Base-by-base conservation (phyloP, 2,888 invertebrate species). In the Periphyllus acericola region DNA sequence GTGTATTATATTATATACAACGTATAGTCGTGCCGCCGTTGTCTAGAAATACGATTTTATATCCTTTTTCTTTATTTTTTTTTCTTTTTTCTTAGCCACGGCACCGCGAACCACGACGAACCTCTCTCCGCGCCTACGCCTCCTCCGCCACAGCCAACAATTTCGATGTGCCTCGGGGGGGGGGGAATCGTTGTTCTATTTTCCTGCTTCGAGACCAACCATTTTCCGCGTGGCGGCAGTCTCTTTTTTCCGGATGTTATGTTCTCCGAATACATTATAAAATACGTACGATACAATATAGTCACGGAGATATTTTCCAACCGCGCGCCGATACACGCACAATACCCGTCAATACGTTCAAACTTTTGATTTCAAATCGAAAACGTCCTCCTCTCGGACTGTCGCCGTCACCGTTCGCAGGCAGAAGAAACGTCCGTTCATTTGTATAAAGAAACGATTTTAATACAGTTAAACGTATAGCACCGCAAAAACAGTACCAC, bases 91-190 rank as follows among this genome's bases (percentile, higher is more conserved):
- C 78, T 85, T 68, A 34, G 60, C 25, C 19, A 60, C 25, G 78
- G 78, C 60, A 85, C 78, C 60, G 32, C 68, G 78, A 84, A 78
- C 84, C 60, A 66, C 84, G 84, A 84, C 79, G 71, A 52, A 79
- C 79, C 34, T 1, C 55, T 2, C 85, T n/a, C 34, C n/a, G 71
- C 83, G 40, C 68, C 60, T 52, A 60, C 55, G n/a, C 60, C 84
- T 34, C 46, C 25, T 19, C 29, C 29, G 9, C 34, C 29, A 25
- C 52, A 52, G 25, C 52, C 72, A 34, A 52, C 72, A n/a, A 19
- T 75, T 83, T 74, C 29, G 34, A 34, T 36, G 46, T 66, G 40
- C 82, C 32, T 19, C 32, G 32, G 46, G 46, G 19, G 46, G 46
- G 11, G 9, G 11, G 46, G 46, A 46, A 14, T 46, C 14, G 14